These are phyloP conservation scores for Egretta garzetta DNA, from an alignment of 2,113 vertebrate genomes.

Conservation along the genomic window DNA sequence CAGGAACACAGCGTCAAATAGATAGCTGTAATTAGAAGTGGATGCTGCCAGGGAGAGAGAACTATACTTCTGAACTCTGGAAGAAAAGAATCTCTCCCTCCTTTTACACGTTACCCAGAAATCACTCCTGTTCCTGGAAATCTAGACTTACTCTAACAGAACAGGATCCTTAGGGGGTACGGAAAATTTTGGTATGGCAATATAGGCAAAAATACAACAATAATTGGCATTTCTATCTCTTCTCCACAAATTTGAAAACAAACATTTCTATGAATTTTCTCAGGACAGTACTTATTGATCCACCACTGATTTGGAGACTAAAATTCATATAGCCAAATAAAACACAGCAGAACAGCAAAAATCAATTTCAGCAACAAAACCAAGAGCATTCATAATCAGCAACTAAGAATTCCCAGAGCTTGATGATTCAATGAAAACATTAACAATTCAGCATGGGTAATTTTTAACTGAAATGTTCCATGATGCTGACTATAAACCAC, in stretches of 20 bases:
- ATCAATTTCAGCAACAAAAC: background rate
- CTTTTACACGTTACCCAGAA: background rate
- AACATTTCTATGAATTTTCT: background rate
- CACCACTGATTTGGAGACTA: background rate
- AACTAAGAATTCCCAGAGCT: background rate
- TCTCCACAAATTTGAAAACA: background rate
- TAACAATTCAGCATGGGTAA: background rate
- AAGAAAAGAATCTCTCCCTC: background rate
- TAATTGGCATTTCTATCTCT: background rate
- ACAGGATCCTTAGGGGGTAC: background rate
- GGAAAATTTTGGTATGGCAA: background rate
- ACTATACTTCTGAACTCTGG: background rate
- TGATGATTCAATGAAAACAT: background rate
- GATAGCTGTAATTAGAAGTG: slow-evolving; percentile 60
- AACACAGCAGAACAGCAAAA: background rate
- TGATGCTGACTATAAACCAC: background rate
- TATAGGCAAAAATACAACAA: background rate
- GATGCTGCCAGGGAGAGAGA: slow-evolving; percentile 1
- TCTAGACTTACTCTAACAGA: background rate
- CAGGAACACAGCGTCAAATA: slow-evolving; percentile 13
- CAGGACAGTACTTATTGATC: background rate
- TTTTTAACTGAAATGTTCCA: background rate
- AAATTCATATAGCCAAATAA: background rate
- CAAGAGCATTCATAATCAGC: background rate
- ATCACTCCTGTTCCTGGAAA: background rate